phyloP scores from a whole-genome alignment of 2,797 vertebrate genomes.

The Novumbra hubbsi region DNA sequence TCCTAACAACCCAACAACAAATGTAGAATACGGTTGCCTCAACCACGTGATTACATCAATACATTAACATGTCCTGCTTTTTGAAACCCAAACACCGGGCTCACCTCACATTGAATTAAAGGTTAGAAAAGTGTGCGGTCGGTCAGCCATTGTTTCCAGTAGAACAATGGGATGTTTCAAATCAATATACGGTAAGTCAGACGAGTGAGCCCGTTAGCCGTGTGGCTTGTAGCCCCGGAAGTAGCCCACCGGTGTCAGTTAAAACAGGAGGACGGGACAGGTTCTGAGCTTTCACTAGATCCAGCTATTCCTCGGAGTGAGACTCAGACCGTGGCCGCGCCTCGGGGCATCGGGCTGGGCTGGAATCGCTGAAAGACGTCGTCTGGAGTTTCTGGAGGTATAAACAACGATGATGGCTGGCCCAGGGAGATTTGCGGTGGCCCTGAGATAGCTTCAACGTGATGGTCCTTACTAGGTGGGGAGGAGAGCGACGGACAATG shows the following conservation, averaged over 20 bases:
- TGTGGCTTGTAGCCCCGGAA: conserved; percentile 11
- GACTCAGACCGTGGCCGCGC: neutral
- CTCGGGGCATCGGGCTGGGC: neutral
- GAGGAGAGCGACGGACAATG: neutral
- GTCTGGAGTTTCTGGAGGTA: neutral
- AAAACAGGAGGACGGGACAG: neutral
- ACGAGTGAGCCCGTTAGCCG: conserved; percentile 24
- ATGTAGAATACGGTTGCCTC: conserved; percentile 40
- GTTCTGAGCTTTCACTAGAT: neutral
- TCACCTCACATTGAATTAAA: too few relatives aligned
- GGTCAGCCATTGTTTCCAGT: too few relatives aligned
- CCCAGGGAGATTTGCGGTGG: neutral
- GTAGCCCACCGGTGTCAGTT: conserved; percentile 6
- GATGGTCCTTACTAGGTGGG: neutral
- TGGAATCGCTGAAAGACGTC: neutral
- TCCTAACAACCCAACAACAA: conserved; percentile 56
- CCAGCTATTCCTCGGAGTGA: neutral
- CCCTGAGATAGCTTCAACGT: neutral
- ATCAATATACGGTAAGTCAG: neutral
- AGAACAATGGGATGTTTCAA: too few relatives aligned
- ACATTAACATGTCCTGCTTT: neutral
- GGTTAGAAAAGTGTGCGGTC: too few relatives aligned
- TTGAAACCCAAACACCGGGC: too few relatives aligned
- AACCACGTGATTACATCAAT: conserved; percentile 9
- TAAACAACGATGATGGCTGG: neutral